phyloP scores from a whole-genome alignment of 2,797 vertebrate genomes.

The Peromyscus melanophrys region DNA sequence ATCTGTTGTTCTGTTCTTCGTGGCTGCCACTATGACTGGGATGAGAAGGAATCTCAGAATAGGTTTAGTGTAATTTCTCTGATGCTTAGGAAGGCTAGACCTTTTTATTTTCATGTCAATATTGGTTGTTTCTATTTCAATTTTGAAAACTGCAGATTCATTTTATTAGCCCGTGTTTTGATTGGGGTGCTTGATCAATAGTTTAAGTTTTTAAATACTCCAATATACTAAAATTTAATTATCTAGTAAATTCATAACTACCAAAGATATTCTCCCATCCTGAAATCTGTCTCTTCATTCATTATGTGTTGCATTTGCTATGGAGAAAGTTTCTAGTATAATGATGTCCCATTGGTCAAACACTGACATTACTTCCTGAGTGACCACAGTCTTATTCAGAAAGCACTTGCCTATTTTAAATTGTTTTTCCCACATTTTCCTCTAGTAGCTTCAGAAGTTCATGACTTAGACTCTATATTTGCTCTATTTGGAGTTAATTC shows the following conservation, averaged over 20 bases:
- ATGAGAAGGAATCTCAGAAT: neutral
- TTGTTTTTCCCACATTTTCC: neutral
- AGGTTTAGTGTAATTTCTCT: neutral
- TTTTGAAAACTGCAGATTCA: neutral
- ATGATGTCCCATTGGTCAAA: neutral
- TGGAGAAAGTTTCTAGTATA: neutral
- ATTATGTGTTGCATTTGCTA: neutral
- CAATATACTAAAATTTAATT: neutral
- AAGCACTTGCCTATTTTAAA: neutral
- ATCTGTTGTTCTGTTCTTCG: neutral
- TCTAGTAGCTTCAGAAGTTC: neutral
- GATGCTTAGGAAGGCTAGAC: neutral
- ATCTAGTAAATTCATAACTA: neutral
- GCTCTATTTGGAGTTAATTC: neutral
- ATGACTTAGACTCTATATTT: neutral
- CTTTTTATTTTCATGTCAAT: neutral
- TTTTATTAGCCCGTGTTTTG: neutral
- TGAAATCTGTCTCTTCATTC: neutral
- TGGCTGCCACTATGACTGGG: neutral
- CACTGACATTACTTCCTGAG: neutral
- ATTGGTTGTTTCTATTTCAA: neutral
- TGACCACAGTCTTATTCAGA: neutral
- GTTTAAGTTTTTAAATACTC: neutral
- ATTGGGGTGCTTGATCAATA: neutral
- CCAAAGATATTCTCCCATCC: neutral